Conservation (phyloP, 23 tunicate genomes). For the Ciona savignyi region DNA sequence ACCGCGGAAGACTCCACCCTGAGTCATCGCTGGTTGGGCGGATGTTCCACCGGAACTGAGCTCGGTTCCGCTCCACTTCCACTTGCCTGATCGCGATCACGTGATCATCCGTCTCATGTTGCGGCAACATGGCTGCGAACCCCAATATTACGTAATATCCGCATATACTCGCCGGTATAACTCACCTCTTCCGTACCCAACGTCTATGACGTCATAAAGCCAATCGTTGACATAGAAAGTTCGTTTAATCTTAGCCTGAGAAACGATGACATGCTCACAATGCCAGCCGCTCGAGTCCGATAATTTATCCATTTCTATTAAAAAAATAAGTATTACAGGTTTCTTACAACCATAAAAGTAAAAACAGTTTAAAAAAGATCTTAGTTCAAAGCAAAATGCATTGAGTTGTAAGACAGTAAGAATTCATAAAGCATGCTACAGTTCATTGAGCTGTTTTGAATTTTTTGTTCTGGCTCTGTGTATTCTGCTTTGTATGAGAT, state of each 20-base stretch:
- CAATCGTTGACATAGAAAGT: conserved; percentile 16
- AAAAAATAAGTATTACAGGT: no score
- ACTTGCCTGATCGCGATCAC: conserved; percentile 10
- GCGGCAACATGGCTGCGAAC: conserved; percentile 31
- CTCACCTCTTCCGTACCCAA: conserved; percentile 8
- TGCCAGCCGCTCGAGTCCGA: conserved; percentile 15
- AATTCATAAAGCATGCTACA: no score
- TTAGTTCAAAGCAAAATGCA: no score
- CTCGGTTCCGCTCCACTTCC: conserved; percentile 29
- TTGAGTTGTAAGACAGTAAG: no score
- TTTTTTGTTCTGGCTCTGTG: no score
- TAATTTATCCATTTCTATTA: conserved; percentile 5
- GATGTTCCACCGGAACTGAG: conserved; percentile 27
- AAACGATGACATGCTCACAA: not conserved
- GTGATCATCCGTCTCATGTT: conserved; percentile 4
- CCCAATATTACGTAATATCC: no score
- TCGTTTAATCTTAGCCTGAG: not conserved
- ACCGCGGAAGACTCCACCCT: conserved; percentile 54
- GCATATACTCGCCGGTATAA: not conserved
- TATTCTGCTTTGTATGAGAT: no score
- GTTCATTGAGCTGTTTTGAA: no score
- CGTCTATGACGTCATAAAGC: conserved; percentile 11
- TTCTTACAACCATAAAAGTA: no score
- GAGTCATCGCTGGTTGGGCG: conserved; percentile 30
- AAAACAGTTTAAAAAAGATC: no score